A percentile compares a stretch with the other conserved stretches of the same genome.
phyloP scores from a whole-genome alignment of 1,140 invertebrate species.

The Nephotettix cincticeps region DNA sequence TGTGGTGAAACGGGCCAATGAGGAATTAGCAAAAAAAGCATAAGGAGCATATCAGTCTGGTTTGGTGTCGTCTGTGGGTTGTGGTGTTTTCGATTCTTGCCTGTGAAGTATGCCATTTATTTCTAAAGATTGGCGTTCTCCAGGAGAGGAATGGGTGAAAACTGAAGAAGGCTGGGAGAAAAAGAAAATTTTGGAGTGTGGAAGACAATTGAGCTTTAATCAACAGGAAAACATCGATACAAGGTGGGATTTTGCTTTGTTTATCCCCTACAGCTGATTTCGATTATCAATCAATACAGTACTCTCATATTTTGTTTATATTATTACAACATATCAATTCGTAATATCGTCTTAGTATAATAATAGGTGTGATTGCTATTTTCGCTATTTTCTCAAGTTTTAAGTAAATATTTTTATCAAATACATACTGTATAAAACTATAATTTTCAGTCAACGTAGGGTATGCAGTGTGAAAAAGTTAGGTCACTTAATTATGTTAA shows the following conservation, averaged over 20 bases:
- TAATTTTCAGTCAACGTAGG: no score
- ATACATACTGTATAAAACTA: no score
- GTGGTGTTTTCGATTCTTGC: not conserved
- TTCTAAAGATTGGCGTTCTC: constrained; percentile 91
- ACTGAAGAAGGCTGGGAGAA: constrained; percentile 95
- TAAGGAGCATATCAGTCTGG: not conserved
- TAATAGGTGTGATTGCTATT: no score
- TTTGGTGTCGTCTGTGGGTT: constrained; percentile 13
- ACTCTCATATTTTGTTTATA: no score
- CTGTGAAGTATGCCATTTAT: constrained; percentile 83
- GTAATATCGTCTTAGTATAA: no score
- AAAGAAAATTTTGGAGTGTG: constrained; percentile 87
- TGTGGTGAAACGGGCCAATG: no score
- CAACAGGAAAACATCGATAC: constrained; percentile 29
- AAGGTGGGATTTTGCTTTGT: constrained; percentile 32
- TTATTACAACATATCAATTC: no score
- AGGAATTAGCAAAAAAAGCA: no score
- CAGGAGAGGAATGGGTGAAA: constrained; percentile 97
- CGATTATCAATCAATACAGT: constrained; percentile 24
- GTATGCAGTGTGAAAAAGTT: no score
- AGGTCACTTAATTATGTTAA: no score
- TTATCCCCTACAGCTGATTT: constrained; percentile 32
- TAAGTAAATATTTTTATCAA: no score
- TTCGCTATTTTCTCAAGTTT: no score
- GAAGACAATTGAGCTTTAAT: constrained; percentile 25